These are phyloP conservation scores for Pammene aurita DNA, from an alignment of 2,888 invertebrate genomes.

Conservation along the genomic window DNA sequence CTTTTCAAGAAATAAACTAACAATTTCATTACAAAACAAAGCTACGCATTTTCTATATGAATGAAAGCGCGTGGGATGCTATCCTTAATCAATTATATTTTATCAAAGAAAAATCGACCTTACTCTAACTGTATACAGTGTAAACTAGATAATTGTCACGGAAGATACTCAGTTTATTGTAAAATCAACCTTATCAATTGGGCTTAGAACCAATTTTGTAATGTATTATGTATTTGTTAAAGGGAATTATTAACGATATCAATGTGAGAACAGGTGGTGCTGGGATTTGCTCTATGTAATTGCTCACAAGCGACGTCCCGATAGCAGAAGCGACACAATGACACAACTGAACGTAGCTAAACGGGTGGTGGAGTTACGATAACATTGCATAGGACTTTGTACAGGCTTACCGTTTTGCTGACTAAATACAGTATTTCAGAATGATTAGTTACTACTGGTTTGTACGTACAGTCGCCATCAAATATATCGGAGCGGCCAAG, in stretches of 20 bases:
- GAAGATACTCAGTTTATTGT: conserved; percentile 23
- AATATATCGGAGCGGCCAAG: too few relatives aligned
- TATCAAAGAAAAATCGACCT: conserved; percentile 50
- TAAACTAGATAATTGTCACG: conserved; percentile 46
- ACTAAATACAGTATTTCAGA: too few relatives aligned
- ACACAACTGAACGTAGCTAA: conserved; percentile 17
- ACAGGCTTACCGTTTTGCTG: too few relatives aligned
- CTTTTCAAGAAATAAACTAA: conserved; percentile 63
- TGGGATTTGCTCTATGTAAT: conserved; percentile 73
- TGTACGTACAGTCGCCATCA: too few relatives aligned
- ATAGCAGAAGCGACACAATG: conserved; percentile 59
- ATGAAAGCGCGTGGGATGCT: conserved; percentile 76
- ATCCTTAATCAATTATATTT: conserved; percentile 63
- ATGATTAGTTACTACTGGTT: not conserved
- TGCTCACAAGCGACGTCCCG: conserved; percentile 68
- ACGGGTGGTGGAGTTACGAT: conserved; percentile 2
- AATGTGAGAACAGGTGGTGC: conserved; percentile 73
- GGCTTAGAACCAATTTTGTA: conserved; percentile 48
- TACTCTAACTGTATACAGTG: conserved; percentile 47
- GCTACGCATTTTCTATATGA: conserved; percentile 72
- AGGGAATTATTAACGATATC: conserved; percentile 70
- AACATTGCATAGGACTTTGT: conserved; percentile 15
- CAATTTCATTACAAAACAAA: conserved; percentile 80
- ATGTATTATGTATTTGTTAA: conserved; percentile 42
- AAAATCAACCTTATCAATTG: conserved; percentile 48